phyloP scores from a whole-genome alignment of 1,140 invertebrate species.

The Calycopis cecrops region DNA sequence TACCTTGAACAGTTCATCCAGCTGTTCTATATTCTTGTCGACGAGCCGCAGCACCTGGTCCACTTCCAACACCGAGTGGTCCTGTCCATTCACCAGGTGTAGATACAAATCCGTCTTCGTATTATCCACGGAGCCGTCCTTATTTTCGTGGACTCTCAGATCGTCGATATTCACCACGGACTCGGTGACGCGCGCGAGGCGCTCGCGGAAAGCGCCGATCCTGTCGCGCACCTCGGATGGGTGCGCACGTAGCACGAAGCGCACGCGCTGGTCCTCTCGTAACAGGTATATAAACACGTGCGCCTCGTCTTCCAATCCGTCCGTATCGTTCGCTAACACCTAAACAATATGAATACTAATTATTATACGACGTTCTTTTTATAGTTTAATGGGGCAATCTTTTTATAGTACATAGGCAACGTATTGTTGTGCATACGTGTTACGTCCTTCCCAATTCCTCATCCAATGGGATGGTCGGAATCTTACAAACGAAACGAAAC shows the following conservation, averaged over 20 bases:
- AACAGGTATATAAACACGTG: slow-evolving; percentile 93
- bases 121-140: slow-evolving; percentile 93
- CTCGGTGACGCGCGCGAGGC: slow-evolving; percentile 84
- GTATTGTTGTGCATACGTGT: no score
- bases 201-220: slow-evolving; percentile 88
- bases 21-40: slow-evolving; percentile 92
- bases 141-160: slow-evolving; percentile 93
- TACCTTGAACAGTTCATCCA: slow-evolving; percentile 92
- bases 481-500: no score
- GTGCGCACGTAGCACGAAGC: slow-evolving; percentile 92
- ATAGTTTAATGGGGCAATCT: no score
- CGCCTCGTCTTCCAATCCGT: slow-evolving; percentile 85
- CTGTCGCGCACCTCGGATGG: slow-evolving; percentile 88
- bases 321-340: slow-evolving; percentile 90
- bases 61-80: slow-evolving; percentile 94
- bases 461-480: no score
- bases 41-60: slow-evolving; percentile 88
- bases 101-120: slow-evolving; percentile 96
- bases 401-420: no score
- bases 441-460: no score
- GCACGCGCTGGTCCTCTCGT: slow-evolving; percentile 93
- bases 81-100: slow-evolving; percentile 91
- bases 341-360: slow-evolving; percentile 37
- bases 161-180: slow-evolving; percentile 96
- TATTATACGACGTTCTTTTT: no score